Conservation (phyloP, 2,113 vertebrate genomes). For the Pandion haliaetus region DNA sequence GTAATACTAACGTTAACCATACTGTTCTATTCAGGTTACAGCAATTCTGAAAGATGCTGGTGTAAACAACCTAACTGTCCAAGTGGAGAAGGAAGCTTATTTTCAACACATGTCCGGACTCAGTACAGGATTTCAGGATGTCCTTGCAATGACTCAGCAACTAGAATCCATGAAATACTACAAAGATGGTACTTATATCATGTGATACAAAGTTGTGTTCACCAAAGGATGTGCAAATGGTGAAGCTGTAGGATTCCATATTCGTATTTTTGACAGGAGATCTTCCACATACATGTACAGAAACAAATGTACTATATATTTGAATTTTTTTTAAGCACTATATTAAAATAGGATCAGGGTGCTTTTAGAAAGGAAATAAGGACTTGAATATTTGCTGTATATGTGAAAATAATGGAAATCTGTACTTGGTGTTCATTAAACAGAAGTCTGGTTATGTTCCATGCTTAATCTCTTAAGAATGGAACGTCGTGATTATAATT, state of each 20-base stretch:
- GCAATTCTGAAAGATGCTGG: constrained; percentile 92
- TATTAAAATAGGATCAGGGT: constrained; percentile 59
- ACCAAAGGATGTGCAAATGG: not conserved
- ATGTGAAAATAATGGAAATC: constrained; percentile 49
- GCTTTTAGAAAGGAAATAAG: constrained; percentile 61
- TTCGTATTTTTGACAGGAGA: constrained; percentile 34
- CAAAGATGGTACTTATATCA: constrained; percentile 93
- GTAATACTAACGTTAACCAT: not conserved
- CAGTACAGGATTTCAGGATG: constrained; percentile 93
- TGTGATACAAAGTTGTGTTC: constrained; percentile 73
- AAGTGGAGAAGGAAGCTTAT: constrained; percentile 97
- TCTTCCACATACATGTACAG: constrained; percentile 67
- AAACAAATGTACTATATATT: constrained; percentile 62
- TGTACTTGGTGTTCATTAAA: constrained; percentile 46
- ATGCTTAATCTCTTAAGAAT: constrained; percentile 3
- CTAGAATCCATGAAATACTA: constrained; percentile 93
- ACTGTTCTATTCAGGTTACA: constrained; percentile 79
- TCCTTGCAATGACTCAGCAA: constrained; percentile 94
- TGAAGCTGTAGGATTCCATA: not conserved
- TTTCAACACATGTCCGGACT: constrained; percentile 99
- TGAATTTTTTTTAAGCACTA: constrained; percentile 53
- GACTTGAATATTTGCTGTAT: constrained; percentile 51
- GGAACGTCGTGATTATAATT: not conserved
- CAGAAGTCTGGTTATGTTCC: not conserved
- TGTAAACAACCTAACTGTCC: constrained; percentile 94